Conservation (phyloP, 23 tunicate species). For the Ascidia mentula region DNA sequence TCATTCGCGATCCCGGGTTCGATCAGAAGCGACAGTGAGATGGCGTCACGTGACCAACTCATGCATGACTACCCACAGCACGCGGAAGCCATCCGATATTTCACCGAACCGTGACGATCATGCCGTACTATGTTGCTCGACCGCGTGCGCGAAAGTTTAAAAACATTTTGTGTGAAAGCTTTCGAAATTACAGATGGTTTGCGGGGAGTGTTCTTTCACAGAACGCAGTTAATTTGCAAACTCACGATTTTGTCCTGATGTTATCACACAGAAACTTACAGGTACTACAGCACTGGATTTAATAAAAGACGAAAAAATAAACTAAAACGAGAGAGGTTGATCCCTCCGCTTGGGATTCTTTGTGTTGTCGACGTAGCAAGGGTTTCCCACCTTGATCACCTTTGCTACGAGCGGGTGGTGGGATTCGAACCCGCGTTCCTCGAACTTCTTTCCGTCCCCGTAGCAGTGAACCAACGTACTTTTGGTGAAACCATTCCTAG, state of each 20-base stretch:
- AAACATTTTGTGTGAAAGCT: no score
- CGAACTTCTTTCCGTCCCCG: slow-evolving; percentile 47
- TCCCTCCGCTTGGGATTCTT: slow-evolving; percentile 31
- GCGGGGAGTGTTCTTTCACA: no score
- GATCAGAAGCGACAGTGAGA: not conserved
- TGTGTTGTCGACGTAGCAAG: slow-evolving; percentile 47
- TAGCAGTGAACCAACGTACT: slow-evolving; percentile 56
- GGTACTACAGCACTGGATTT: no score
- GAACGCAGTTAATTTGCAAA: no score
- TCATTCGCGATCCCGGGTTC: not conserved
- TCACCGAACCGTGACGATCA: not conserved
- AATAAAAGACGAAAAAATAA: not conserved
- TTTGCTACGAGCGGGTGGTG: slow-evolving; percentile 45
- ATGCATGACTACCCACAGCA: slow-evolving; percentile 12
- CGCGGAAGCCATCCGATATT: not conserved
- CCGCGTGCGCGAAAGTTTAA: no score
- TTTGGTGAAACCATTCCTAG: slow-evolving; percentile 63
- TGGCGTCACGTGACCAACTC: not conserved
- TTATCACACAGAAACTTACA: no score
- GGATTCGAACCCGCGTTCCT: slow-evolving; percentile 19
- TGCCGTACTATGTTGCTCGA: not conserved
- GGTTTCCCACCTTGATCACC: slow-evolving; percentile 43
- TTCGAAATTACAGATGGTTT: no score
- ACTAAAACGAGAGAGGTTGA: not conserved
- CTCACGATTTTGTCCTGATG: no score